Conservation (phyloP, 2,888 invertebrate genomes). For the Dynastes tityus region DNA sequence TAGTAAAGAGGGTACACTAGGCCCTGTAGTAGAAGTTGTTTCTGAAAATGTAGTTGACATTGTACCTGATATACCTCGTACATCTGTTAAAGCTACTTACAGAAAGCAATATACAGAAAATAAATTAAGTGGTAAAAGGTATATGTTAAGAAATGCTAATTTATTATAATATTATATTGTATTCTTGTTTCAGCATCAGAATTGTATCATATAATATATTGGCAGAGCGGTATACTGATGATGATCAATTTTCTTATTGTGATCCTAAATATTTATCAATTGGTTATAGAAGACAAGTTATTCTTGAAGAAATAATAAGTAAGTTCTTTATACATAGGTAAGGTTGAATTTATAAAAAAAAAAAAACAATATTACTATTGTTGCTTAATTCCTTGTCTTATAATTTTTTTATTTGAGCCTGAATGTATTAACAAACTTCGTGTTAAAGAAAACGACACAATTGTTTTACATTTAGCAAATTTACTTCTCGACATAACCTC, state of each 20-base stretch:
- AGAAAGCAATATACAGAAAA: slow-evolving; percentile 80
- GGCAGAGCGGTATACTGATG: slow-evolving; percentile 85
- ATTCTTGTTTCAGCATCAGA: slow-evolving; percentile 75
- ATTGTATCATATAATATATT: slow-evolving; percentile 90
- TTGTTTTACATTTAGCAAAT: no score
- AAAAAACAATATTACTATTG: no score
- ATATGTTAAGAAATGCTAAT: slow-evolving; percentile 50
- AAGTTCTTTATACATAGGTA: slow-evolving; percentile 9
- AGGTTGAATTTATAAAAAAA: no score
- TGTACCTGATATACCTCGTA: slow-evolving; percentile 74
- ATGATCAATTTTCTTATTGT: slow-evolving; percentile 83
- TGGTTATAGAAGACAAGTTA: slow-evolving; percentile 88
- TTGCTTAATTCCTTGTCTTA: no score
- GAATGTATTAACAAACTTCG: no score
- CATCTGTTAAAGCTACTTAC: slow-evolving; percentile 79
- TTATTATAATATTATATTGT: slow-evolving; percentile 53
- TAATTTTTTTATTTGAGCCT: no score
- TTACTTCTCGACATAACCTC: no score
- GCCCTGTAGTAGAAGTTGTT: slow-evolving; percentile 61
- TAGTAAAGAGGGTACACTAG: slow-evolving; percentile 73
- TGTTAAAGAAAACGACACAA: no score
- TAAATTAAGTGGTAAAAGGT: slow-evolving; percentile 75
- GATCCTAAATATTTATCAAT: slow-evolving; percentile 83
- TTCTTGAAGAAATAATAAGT: slow-evolving; percentile 78
- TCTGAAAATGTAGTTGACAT: slow-evolving; percentile 69